Evolutionary conservation across 2,113 vertebrate species (phyloP), one percentile per base, ranked within the genome.

Genomic region (Dermatemys mawii): DNA sequence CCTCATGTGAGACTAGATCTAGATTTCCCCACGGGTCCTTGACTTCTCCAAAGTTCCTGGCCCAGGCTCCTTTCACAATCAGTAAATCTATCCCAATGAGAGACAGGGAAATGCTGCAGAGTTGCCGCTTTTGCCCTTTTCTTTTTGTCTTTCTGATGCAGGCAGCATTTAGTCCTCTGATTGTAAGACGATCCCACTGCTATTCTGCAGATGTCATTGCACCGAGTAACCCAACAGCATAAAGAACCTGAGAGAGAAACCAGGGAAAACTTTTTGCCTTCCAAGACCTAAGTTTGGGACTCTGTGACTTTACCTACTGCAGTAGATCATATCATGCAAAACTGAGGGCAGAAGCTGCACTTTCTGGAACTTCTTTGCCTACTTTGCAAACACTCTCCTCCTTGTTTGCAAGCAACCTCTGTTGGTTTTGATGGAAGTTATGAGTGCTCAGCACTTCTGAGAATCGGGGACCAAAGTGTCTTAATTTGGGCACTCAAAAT

Each of bases 231-330:
- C 44, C 73, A 76, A 76, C 41, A 76, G 26, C 73, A 46, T 26
- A 84, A 2, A 53, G 29, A 70, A 57, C 50, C 41, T 44, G 22
- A 6, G 2, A 8, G 53, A 85, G 83, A 57, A 53, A 32, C 38
- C 32, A 8, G 5, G 78, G 22, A 27, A 3, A 0, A 2, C 0
- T 1, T 1, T 1, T 89, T 84, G 5, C 70, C 86, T 78, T 70
- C 50, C 16, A 32, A 82, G 57, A 12, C 26, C 88, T 75, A 24
- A 11, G 1, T 16, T 60, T 8, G 35, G 86, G 51, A 9, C 70
- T 67, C 55, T 41, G 2, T 0, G 2, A 81, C 73, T 84, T 84
- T 76, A 87, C 83, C 38, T 89, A 21, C 32, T 1, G 0, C 3
- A 11, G 11, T 8, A 21, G 81, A 27, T 76, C 0, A 0, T 70